A percentile compares a stretch with the other conserved stretches of the same genome.
Conservation (phyloP, 1,140 invertebrate genomes). For the Brachionus rotundiformis region DNA sequence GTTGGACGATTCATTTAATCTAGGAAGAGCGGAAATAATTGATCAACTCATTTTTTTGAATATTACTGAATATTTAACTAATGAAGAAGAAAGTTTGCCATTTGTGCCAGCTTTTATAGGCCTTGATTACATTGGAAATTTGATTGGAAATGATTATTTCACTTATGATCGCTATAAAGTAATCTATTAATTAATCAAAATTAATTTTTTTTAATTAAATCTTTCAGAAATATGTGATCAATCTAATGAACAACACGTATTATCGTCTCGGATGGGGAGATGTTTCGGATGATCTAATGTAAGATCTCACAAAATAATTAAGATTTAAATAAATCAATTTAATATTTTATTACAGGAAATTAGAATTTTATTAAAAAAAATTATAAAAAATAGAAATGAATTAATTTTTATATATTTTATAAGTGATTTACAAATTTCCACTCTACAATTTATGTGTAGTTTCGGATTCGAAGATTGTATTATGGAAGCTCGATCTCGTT, state of each 20-base stretch:
- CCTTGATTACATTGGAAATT: not conserved
- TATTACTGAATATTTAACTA: constrained; percentile 5
- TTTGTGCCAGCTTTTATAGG: constrained; percentile 47
- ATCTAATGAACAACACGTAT: not conserved
- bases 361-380: too few species aligned
- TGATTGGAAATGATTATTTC: constrained; percentile 9
- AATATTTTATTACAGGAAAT: not conserved
- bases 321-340: not conserved
- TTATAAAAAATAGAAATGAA: not conserved
- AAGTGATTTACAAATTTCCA: constrained; percentile 44
- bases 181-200: not conserved
- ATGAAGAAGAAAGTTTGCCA: constrained; percentile 31
- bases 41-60: constrained; percentile 39
- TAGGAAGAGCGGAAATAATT: constrained; percentile 65
- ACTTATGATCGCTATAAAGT: not conserved
- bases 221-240: constrained; percentile 19
- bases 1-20: constrained; percentile 80
- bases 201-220: not conserved
- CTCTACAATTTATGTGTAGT: not conserved
- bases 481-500: not conserved
- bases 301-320: not conserved
- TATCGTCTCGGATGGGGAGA: not conserved
- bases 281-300: not conserved
- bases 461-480: constrained; percentile 33
- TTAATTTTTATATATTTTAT: not conserved